A percentile compares a stretch with the other conserved stretches of the same genome.
phyloP scores from a whole-genome alignment of 2,888 invertebrate genomes.

The Tuberolachnus salignus region DNA sequence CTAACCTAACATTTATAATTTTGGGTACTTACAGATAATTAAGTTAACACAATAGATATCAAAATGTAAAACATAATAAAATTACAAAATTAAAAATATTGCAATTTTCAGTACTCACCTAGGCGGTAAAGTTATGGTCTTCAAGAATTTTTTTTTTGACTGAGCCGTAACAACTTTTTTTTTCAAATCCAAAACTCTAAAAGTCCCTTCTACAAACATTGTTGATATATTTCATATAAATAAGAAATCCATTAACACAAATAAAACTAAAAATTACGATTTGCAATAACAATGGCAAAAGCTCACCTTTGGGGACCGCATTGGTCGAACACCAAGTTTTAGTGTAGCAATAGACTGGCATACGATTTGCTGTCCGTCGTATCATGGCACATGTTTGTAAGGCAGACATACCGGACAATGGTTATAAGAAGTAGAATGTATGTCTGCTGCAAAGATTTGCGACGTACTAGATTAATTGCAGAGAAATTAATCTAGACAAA shows the following conservation, averaged over 20 bases:
- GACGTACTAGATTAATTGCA: too few relatives aligned
- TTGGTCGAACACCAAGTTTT: constrained; percentile 41
- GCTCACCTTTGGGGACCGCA: background rate
- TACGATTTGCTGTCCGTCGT: background rate
- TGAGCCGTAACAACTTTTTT: constrained; percentile 63
- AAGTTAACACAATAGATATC: too few relatives aligned
- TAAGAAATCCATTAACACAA: too few relatives aligned
- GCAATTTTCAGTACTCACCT: constrained; percentile 30
- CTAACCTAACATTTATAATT: too few relatives aligned
- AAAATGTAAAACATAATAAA: too few relatives aligned
- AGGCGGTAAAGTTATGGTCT: constrained; percentile 64
- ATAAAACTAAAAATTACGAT: background rate
- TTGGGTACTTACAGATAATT: too few relatives aligned
- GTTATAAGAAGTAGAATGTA: too few relatives aligned
- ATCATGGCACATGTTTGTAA: background rate
- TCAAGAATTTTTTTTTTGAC: constrained; percentile 61
- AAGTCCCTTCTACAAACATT: constrained; percentile 63
- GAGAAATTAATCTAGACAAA: too few relatives aligned
- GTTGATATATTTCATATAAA: too few relatives aligned
- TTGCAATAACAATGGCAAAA: background rate
- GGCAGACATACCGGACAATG: background rate
- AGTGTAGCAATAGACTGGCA: background rate
- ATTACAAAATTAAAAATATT: background rate
- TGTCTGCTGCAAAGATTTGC: too few relatives aligned
- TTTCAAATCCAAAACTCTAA: constrained; percentile 66